Conservation (phyloP, 2,888 invertebrate genomes). For the Melitaea athalia region DNA sequence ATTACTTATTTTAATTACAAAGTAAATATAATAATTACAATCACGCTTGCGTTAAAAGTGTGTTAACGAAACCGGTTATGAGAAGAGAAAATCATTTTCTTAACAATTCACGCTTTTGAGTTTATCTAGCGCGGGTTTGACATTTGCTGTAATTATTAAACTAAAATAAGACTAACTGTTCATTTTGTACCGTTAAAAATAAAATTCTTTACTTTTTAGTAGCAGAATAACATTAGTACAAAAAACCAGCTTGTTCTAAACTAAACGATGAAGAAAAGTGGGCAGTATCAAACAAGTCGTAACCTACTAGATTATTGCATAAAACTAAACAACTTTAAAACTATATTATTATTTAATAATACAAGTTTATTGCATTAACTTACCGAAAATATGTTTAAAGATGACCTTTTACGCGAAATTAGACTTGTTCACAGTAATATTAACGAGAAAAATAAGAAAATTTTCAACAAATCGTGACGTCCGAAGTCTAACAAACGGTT, state of each 20-base stretch:
- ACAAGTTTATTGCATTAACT: slow-evolving; percentile 12
- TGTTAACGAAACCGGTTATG: not conserved
- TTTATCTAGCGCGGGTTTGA: not conserved
- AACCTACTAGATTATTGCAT: slow-evolving; percentile 32
- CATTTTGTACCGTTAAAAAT: not conserved
- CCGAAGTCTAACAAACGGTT: slow-evolving; percentile 21
- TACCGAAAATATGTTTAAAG: slow-evolving; percentile 19
- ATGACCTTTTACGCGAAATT: slow-evolving; percentile 11
- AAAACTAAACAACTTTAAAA: slow-evolving; percentile 4
- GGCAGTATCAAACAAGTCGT: slow-evolving; percentile 23
- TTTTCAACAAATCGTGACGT: slow-evolving; percentile 32
- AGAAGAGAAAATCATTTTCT: not conserved
- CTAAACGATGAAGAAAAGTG: slow-evolving; percentile 30
- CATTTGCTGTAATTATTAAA: not conserved
- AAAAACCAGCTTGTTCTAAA: slow-evolving; percentile 29
- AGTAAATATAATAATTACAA: slow-evolving; percentile 1
- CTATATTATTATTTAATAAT: slow-evolving; percentile 7
- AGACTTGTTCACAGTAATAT: slow-evolving; percentile 12
- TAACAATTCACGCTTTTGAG: not conserved
- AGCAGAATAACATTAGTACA: not conserved
- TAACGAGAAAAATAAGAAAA: slow-evolving; percentile 25
- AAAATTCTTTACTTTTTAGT: not conserved
- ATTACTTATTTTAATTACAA: not conserved
- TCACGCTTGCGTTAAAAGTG: not conserved
- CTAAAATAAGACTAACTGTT: not conserved